Base-by-base conservation (phyloP, 2,888 invertebrate genomes). In the Fabriciana adippe region DNA sequence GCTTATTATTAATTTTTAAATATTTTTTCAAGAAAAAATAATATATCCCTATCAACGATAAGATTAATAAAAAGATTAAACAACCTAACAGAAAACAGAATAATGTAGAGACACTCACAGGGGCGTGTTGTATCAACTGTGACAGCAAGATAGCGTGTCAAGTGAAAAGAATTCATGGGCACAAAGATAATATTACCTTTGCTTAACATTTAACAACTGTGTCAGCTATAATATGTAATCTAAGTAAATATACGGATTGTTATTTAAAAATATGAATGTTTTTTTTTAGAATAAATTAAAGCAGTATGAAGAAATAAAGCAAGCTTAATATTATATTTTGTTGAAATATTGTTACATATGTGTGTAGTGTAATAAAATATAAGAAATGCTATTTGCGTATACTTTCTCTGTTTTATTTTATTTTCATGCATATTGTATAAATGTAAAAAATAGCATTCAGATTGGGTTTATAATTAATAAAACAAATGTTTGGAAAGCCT, bases 71-170 rank as follows among this genome's bases (percentile, higher is more conserved):
- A 45, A 18, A 21, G 14, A 45, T 41, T 47, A 45, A 57, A 55
- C 8, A n/a, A 18, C 21, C 57, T 26, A 47, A 15, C 48, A 50
- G 50, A 41, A 41, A 60, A 66, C 18, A 21, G 41, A 50, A 55
- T 48, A 53, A 41, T 41, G 55, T 16, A 48, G 66, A 55, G 16
- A 55, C 66, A 50, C 15, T 50, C 48, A 54, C 76, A 70, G 71
- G 73, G 66, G 59, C 61, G 61, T 55, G 55, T 66, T 66, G 50
- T 66, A 60, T 66, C 66, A 66, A 55, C 66, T 66, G 66, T 55
- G 66, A 61, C 66, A 61, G 61, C 47, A 31, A 66, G 61, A 66
- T 66, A 66, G 61, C 60, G 66, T 61, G 66, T 50, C 66, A 66
- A 66, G 55, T 45, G 53, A 61, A 60, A 66, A 66, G 47, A 60